Percentiles rank a stretch among this genome's conserved stretches.
Conservation (phyloP, 1,140 invertebrate genomes). For the Eueides isabella region DNA sequence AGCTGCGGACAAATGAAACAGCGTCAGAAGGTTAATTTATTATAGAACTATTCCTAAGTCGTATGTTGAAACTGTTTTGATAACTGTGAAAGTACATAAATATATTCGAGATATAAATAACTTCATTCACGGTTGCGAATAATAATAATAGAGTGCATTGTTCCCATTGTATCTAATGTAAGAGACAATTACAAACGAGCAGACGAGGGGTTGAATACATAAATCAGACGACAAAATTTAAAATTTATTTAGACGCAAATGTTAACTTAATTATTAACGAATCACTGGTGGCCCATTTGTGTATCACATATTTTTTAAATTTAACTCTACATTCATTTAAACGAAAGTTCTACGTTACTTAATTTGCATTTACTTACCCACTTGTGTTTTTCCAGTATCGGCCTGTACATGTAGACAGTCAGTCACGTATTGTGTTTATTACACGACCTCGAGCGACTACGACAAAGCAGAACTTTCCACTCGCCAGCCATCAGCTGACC, state of each 20-base stretch:
- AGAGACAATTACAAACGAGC: slow-evolving; percentile 62
- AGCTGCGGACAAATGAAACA: neutral
- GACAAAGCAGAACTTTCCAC: slow-evolving; percentile 44
- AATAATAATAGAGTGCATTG: slow-evolving; percentile 55
- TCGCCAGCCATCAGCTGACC: slow-evolving; percentile 40
- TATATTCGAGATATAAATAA: slow-evolving; percentile 42
- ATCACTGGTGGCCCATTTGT: slow-evolving; percentile 56
- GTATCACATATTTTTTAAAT: slow-evolving; percentile 44
- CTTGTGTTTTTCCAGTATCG: neutral
- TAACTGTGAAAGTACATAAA: slow-evolving; percentile 13
- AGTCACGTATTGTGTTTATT: slow-evolving; percentile 24
- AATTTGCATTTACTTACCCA: slow-evolving; percentile 3
- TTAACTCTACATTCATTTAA: neutral
- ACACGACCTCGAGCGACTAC: slow-evolving; percentile 33
- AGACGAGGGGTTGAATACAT: slow-evolving; percentile 53
- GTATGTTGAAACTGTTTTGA: slow-evolving; percentile 6
- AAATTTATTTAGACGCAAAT: slow-evolving; percentile 69
- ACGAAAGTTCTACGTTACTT: neutral
- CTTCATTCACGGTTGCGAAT: slow-evolving; percentile 39
- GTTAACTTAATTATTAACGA: slow-evolving; percentile 62
- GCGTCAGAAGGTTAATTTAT: neutral
- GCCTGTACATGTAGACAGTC: neutral
- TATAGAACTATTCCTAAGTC: neutral
- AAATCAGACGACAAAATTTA: slow-evolving; percentile 61
- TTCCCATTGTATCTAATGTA: slow-evolving; percentile 60